Conservation (phyloP, 1,140 invertebrate genomes). For the Scaptomyza pallida region DNA sequence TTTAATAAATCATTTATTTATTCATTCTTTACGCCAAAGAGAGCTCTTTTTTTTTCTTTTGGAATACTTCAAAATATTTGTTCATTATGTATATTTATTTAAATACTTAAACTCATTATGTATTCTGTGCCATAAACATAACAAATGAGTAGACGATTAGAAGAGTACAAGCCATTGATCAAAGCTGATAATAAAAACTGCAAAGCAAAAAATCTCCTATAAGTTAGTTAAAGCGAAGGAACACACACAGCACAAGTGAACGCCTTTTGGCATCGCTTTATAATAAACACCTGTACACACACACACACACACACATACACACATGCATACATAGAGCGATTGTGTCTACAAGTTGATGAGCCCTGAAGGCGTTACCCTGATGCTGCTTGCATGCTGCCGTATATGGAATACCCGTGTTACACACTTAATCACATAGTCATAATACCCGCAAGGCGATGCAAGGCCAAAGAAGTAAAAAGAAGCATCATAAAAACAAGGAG, state of each 20-base stretch:
- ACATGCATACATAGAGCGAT: constrained; percentile 1
- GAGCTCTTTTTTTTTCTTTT: too few relatives aligned
- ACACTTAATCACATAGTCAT: constrained; percentile 51
- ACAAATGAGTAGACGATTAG: too few relatives aligned
- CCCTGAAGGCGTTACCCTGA: constrained; percentile 15
- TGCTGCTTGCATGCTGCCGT: constrained; percentile 12
- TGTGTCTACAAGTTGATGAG: constrained; percentile 25
- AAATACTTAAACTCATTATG: too few relatives aligned
- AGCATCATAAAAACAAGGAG: constrained; percentile 27
- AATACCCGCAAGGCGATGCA: constrained; percentile 33
- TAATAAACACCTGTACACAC: constrained; percentile 29
- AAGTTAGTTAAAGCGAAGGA: neutral
- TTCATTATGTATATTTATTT: too few relatives aligned
- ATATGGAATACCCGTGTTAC: constrained; percentile 28
- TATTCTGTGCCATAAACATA: too few relatives aligned
- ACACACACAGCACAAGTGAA: neutral
- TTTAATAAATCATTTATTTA: too few relatives aligned
- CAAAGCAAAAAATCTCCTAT: neutral
- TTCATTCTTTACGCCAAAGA: too few relatives aligned
- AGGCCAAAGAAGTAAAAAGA: constrained; percentile 27
- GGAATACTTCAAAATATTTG: too few relatives aligned
- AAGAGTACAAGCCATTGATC: neutral
- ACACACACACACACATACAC: neutral
- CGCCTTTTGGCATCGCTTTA: constrained; percentile 1
- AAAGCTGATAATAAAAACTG: neutral